These are phyloP conservation scores for Apodemia duryi DNA, from an alignment of 2,888 invertebrate species.

Conservation along the genomic window DNA sequence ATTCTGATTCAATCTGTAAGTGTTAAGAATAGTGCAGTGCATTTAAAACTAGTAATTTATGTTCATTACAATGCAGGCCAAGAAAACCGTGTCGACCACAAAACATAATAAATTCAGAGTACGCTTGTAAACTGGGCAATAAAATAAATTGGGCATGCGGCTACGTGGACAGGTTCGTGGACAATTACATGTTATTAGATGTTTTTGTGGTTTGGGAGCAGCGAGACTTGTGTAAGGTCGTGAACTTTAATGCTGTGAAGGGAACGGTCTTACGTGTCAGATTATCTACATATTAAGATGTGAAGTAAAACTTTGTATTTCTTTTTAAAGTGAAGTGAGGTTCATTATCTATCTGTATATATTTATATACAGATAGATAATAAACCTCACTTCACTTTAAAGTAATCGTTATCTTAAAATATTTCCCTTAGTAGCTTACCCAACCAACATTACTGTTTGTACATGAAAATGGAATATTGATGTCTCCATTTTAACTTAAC, in stretches of 20 bases:
- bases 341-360: too few relatives aligned
- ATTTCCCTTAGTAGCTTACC: too few relatives aligned
- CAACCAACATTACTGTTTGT: too few relatives aligned
- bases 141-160: constrained; percentile 4
- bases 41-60: background rate
- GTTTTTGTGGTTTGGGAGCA: background rate
- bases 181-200: constrained; percentile 6
- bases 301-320: too few relatives aligned
- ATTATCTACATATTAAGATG: too few relatives aligned
- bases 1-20: too few relatives aligned
- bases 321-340: too few relatives aligned
- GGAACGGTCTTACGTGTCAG: background rate
- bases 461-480: background rate
- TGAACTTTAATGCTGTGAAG: background rate
- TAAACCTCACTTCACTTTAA: too few relatives aligned
- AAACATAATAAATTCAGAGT: constrained; percentile 3
- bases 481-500: constrained; percentile 1
- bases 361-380: too few relatives aligned
- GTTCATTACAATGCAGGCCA: constrained; percentile 8
- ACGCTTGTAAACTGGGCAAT: background rate
- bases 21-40: background rate
- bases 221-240: background rate
- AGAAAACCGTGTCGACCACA: constrained; percentile 4
- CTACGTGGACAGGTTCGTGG: constrained; percentile 3
- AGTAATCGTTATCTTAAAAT: too few relatives aligned